A percentile compares a stretch with the other conserved stretches of the same genome.
Evolutionary conservation across 2,797 vertebrate genomes (phyloP).

Genomic region (Gobio occitaniae): DNA sequence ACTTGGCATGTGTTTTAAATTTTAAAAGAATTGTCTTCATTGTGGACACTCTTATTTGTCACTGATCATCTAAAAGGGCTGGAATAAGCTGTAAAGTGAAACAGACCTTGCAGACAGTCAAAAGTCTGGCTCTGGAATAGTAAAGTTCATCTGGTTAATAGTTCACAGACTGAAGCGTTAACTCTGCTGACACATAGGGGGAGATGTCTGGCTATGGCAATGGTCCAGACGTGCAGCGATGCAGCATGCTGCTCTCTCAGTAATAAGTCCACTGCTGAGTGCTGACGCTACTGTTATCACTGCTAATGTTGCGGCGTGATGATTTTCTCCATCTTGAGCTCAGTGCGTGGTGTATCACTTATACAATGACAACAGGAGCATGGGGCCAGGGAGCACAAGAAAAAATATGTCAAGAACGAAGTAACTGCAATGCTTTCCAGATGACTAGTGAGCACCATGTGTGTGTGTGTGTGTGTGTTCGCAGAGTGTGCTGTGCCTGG

Average conservation of each 20-base stretch:
- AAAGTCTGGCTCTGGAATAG: neutral
- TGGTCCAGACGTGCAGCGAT: slow-evolving; percentile 21
- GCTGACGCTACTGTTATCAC: slow-evolving; percentile 41
- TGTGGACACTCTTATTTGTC: neutral
- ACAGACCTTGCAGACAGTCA: neutral
- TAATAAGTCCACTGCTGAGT: slow-evolving; percentile 52
- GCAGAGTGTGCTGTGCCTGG: slow-evolving; percentile 11
- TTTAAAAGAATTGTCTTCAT: neutral
- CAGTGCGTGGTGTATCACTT: slow-evolving; percentile 37
- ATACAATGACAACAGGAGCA: slow-evolving; percentile 45
- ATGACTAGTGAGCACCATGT: slow-evolving; percentile 45
- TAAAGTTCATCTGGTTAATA: slow-evolving; percentile 20
- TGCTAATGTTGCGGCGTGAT: slow-evolving; percentile 52
- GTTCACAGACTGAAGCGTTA: slow-evolving; percentile 13
- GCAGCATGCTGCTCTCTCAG: slow-evolving; percentile 43
- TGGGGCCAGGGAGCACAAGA: slow-evolving; percentile 35
- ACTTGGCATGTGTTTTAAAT: neutral
- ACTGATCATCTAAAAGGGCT: neutral
- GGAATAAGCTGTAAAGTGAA: neutral
- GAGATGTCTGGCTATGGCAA: slow-evolving; percentile 19
- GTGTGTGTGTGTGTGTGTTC: slow-evolving; percentile 16
- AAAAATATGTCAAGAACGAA: slow-evolving; percentile 33
- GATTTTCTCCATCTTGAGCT: slow-evolving; percentile 62
- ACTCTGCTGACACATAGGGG: slow-evolving; percentile 11
- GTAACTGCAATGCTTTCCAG: slow-evolving; percentile 59